Evolutionary conservation across 1,140 invertebrate species (phyloP), one percentile per base, ranked within the genome.

Genomic region (Plectrocnemia conspersa): DNA sequence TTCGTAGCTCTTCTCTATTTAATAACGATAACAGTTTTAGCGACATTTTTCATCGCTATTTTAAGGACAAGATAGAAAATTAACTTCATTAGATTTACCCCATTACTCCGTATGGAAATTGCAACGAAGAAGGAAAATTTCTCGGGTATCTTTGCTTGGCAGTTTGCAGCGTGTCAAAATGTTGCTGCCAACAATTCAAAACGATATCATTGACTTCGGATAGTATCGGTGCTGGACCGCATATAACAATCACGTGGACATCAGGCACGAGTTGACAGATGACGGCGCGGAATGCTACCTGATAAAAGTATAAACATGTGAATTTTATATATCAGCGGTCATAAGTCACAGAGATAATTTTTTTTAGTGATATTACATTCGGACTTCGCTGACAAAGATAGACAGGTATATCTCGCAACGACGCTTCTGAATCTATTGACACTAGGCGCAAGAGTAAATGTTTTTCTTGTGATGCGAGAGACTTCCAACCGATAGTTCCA

Each of bases 351-450:
- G n/a, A n/a, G n/a, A n/a, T n/a, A n/a, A n/a, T n/a, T n/a, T n/a
- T n/a, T n/a, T 29, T 29, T 7, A 7, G 7, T 18, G 32, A 36
- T 69, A 75, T 78, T 76, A 89, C 88, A 66, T 82, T 85, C 24
- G 89, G 88, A 68, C 89, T 92, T 68, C 83, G 89, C 35, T 84
- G 77, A 5, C 89, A 89, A 22, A 92, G 72, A 73, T 87, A 93
- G 6, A 92, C 81, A 6, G 89, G 83, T 29, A 89, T 77, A 69
- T 93, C 89, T 61, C 82, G 75, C 0, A 83, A 75, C 1, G 83
- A 81, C 18, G 79, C 81, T 46, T 77, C 77, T 63, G 79, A 78
- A 60, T 87, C 81, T 2, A 79, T 71, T 3, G 77, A 74, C 1
- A 86, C 78, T 19, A 88, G 72, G 27, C 85, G 70, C 0, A 83